Base-by-base conservation (phyloP, 2,113 vertebrate genomes). In the Centrocercus urophasianus region DNA sequence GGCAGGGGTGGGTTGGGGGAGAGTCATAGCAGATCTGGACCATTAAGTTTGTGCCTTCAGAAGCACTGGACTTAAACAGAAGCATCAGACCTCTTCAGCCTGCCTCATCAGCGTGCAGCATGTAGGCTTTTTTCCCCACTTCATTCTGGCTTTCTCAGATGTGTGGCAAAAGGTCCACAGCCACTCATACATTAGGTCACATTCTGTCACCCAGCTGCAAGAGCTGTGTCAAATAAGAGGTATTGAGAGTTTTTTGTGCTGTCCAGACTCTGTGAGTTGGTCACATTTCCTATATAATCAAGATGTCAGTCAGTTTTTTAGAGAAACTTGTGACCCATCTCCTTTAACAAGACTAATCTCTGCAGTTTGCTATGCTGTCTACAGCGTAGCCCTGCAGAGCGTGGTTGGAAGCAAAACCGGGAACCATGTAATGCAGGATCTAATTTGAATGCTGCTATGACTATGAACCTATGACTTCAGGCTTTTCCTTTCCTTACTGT, bases 31-130 rank as follows among this genome's bases (percentile, higher is more conserved):
- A 84, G 40, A 84, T 54, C 59, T 48, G 48, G 95, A 65, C 65
- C 48, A 40, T 70, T 81, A 84, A 87, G 92, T n/a, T n/a, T 38
- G 50, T 89, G 52, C 54, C 24, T 90, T 82, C 83, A 66, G 78
- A 90, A 90, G 36, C n/a, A 59, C 30, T n/a, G 52, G 20, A 5
- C 70, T 84, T 92, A 72, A 74, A 90, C 13, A 70, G 74, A 45
- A 79, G 34, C 63, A 34, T 32, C 54, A 76, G 63, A 45, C 40
- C 25, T 77, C 34, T 80, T 88, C 25, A 63, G 8, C 69, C 80
- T 82, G 42, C 36, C 61, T 43, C 43, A 93, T 71, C 73, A 86
- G 61, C 36, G 90, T 84, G 65, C 89, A 87, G 70, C 43, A 90
- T 27, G 86, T 20, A 4, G 18, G 48, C 17, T 59, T 82, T 61